These are phyloP conservation scores for Xanthostigma xanthostigma DNA, from an alignment of 2,888 invertebrate genomes.

Conservation along the genomic window DNA sequence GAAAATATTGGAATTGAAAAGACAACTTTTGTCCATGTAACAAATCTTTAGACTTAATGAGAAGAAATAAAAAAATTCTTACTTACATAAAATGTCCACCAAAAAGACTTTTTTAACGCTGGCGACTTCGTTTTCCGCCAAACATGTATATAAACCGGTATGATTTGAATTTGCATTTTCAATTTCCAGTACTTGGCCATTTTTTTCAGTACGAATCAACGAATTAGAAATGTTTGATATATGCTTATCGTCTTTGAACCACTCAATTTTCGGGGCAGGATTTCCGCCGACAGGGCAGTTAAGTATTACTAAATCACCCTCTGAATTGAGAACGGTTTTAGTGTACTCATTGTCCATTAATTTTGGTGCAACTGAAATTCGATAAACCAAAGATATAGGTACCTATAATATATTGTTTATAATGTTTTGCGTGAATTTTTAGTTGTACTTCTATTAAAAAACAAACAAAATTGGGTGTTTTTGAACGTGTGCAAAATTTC, in stretches of 20 bases:
- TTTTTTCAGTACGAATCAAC: constrained; percentile 10
- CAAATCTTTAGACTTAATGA: constrained; percentile 9
- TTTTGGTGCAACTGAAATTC: constrained; percentile 30
- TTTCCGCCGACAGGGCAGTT: constrained; percentile 43
- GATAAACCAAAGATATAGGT: constrained; percentile 2
- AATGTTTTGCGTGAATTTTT: too few species aligned
- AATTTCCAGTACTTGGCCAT: constrained; percentile 28
- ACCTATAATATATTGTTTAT: too few species aligned
- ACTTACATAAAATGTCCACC: constrained; percentile 34
- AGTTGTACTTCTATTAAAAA: too few species aligned
- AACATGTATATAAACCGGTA: constrained; percentile 41
- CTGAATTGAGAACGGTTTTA: constrained; percentile 6
- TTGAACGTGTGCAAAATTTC: too few species aligned
- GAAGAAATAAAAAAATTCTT: constrained; percentile 13
- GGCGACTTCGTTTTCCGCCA: constrained; percentile 41
- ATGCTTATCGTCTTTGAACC: constrained; percentile 39
- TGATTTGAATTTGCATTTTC: constrained; percentile 24
- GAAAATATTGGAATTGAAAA: too few species aligned
- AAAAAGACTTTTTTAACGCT: constrained; percentile 29
- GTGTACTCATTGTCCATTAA: constrained; percentile 21
- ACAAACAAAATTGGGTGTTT: too few species aligned
- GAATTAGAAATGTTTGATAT: constrained; percentile 16
- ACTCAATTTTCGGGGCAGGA: constrained; percentile 41
- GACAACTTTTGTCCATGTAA: too few species aligned
- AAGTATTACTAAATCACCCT: constrained; percentile 31